A percentile compares a stretch with the other conserved stretches of the same genome.
Conservation (phyloP, 1,140 invertebrate species). For the Drosophila bocki region DNA sequence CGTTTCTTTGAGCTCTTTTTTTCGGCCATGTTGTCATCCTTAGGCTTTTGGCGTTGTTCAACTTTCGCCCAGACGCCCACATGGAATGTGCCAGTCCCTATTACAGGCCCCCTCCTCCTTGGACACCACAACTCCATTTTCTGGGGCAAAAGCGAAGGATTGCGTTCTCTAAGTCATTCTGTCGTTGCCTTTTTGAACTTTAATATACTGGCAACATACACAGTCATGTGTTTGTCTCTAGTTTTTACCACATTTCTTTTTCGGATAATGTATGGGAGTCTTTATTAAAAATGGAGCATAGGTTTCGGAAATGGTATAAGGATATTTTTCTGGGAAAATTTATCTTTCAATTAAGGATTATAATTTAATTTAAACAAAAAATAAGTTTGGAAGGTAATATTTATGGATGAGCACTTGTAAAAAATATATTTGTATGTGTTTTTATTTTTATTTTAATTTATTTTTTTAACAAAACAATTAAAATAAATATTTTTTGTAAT, state of each 20-base stretch:
- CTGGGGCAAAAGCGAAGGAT: constrained; percentile 13
- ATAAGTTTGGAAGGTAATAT: background rate
- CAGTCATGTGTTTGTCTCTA: constrained; percentile 30
- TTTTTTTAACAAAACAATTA: background rate
- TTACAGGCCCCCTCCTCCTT: background rate
- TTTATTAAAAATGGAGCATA: background rate
- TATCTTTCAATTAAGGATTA: too few relatives aligned
- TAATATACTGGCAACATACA: constrained; percentile 52
- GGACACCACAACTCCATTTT: constrained; percentile 5
- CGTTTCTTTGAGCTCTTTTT: constrained; percentile 27
- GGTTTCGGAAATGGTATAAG: background rate
- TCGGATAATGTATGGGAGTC: background rate
- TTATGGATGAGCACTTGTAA: background rate
- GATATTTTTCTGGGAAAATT: background rate
- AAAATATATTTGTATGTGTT: background rate
- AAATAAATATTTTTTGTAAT: background rate
- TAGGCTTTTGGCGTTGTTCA: constrained; percentile 66
- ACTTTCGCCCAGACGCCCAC: constrained; percentile 62
- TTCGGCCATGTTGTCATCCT: constrained; percentile 57
- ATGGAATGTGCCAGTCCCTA: constrained; percentile 47
- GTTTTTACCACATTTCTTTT: background rate
- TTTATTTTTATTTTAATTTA: background rate
- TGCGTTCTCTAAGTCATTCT: constrained; percentile 56
- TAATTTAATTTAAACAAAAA: background rate
- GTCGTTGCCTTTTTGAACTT: constrained; percentile 68